phyloP scores from a whole-genome alignment of 2,888 invertebrate genomes.

The Oligia latruncula region DNA sequence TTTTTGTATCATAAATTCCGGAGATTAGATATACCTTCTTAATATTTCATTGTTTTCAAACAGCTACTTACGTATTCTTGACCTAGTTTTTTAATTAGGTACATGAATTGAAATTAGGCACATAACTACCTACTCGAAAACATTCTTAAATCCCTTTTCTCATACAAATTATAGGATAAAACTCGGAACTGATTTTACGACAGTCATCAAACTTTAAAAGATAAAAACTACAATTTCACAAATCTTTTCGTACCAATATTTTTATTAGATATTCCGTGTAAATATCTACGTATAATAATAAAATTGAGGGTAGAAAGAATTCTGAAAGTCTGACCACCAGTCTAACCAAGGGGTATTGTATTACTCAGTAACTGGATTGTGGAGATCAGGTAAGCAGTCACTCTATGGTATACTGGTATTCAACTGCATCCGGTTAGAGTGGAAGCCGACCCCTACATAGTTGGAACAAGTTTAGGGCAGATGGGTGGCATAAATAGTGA shows the following conservation, averaged over 20 bases:
- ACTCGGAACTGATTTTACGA: neutral
- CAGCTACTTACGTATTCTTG: neutral
- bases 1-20: neutral
- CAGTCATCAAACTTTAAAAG: neutral
- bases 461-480: neutral
- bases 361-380: neutral
- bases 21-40: neutral
- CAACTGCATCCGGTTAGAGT: neutral
- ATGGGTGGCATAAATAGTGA: constrained; percentile 21
- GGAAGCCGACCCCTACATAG: neutral
- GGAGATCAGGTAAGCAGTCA: neutral
- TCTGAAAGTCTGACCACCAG: neutral
- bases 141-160: no score
- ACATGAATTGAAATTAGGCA: no score
- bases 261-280: neutral
- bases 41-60: no score
- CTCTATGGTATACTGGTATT: neutral
- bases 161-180: neutral
- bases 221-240: neutral
- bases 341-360: neutral
- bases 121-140: neutral
- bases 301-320: neutral
- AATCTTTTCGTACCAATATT: neutral
- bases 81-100: neutral
- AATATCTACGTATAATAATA: no score